Percentiles rank a stretch among this genome's conserved stretches.
phyloP scores from a whole-genome alignment of 2,888 invertebrate species.

The Lobophora halterata region DNA sequence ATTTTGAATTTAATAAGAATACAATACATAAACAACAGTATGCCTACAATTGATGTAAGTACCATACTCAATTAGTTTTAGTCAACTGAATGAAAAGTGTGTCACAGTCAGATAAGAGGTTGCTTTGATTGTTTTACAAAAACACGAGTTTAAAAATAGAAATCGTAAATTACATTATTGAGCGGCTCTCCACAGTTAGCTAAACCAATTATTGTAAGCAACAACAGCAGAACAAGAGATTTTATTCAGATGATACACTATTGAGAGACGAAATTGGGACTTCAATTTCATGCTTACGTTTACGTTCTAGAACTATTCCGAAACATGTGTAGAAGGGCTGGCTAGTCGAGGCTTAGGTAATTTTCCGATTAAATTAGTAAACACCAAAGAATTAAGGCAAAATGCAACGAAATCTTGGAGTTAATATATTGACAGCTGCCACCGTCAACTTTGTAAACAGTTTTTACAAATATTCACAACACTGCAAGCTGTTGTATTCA shows the following conservation, averaged over 20 bases:
- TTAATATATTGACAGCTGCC: slow-evolving; percentile 32
- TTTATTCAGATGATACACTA: slow-evolving; percentile 2
- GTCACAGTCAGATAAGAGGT: slow-evolving; percentile 28
- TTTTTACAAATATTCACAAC: slow-evolving; percentile 35
- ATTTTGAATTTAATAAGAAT: no score
- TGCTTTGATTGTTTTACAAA: slow-evolving; percentile 9
- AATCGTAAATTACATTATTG: neutral
- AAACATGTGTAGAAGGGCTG: neutral
- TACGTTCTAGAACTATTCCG: slow-evolving; percentile 1
- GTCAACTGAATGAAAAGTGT: slow-evolving; percentile 18
- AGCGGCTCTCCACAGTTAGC: neutral
- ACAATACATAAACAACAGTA: no score
- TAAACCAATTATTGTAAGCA: no score
- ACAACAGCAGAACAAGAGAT: no score
- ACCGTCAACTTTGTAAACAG: slow-evolving; percentile 22
- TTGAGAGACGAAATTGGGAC: slow-evolving; percentile 10
- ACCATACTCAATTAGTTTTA: no score
- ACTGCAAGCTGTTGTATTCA: slow-evolving; percentile 27
- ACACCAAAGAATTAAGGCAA: slow-evolving; percentile 29
- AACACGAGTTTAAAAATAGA: slow-evolving; percentile 4
- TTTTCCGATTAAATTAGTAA: slow-evolving; percentile 30
- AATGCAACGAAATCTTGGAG: slow-evolving; percentile 41
- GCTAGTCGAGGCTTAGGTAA: slow-evolving; percentile 3
- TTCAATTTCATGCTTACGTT: no score
- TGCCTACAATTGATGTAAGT: no score